Evolutionary conservation across 1,140 invertebrate genomes (phyloP).

Genomic region (Gryon sp.): DNA sequence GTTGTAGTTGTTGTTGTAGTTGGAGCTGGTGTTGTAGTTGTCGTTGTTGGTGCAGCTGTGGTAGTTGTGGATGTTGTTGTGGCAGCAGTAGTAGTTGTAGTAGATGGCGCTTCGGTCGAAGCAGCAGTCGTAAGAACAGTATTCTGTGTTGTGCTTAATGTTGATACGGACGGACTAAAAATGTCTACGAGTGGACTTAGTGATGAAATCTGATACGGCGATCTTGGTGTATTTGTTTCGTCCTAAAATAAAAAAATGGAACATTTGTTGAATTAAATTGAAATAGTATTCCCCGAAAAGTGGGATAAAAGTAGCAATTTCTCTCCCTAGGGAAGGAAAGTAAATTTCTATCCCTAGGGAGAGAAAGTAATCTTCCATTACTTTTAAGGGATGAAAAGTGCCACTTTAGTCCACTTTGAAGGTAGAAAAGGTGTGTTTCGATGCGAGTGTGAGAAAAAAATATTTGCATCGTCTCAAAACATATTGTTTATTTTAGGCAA

Average conservation of each 20-base stretch:
- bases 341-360: no score
- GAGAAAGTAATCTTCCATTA: no score
- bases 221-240: constrained; percentile 64
- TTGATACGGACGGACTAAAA: constrained; percentile 67
- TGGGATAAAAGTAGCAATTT: no score
- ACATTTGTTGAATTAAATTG: no score
- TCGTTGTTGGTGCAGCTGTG: constrained; percentile 38
- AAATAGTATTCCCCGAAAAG: no score
- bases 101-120: constrained; percentile 1
- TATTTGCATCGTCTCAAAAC: no score
- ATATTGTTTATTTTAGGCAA: no score
- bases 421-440: no score
- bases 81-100: constrained; percentile 13
- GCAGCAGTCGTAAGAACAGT: constrained; percentile 1
- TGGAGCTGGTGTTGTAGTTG: constrained; percentile 33
- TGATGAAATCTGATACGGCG: constrained; percentile 55
- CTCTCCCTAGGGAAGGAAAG: no score
- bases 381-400: no score
- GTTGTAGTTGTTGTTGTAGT: constrained; percentile 14
- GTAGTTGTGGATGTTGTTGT: constrained; percentile 30
- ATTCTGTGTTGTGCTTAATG: constrained; percentile 29
- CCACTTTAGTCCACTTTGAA: no score
- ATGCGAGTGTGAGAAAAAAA: no score
- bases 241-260: constrained; percentile 62
- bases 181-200: constrained; percentile 69